A percentile compares a stretch with the other conserved stretches of the same genome.
phyloP scores from a whole-genome alignment of 2,113 vertebrate species.

The Gavia stellata region DNA sequence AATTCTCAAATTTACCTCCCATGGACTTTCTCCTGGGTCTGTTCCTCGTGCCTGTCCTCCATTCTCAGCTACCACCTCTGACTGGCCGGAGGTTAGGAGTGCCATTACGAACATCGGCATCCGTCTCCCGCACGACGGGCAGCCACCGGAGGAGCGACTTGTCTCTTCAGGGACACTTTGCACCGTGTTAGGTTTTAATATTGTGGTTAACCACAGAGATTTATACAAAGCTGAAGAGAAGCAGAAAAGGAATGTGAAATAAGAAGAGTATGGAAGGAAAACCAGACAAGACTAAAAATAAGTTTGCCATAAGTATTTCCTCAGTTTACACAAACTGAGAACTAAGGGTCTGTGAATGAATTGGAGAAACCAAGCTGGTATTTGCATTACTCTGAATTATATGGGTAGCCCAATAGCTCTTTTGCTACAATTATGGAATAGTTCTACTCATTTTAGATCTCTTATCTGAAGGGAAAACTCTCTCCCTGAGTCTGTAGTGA shows the following conservation, averaged over 20 bases:
- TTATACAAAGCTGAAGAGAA: slow-evolving; percentile 22
- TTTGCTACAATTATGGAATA: background rate
- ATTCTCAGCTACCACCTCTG: background rate
- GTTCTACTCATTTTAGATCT: background rate
- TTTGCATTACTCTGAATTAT: background rate
- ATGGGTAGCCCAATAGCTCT: background rate
- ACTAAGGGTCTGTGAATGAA: background rate
- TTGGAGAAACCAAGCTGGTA: background rate
- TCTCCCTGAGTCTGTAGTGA: background rate
- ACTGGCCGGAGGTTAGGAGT: background rate
- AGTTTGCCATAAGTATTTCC: background rate
- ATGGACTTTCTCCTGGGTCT: background rate
- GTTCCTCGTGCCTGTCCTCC: background rate
- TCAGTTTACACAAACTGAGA: background rate
- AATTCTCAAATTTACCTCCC: background rate
- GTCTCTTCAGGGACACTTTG: background rate
- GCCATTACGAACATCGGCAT: background rate
- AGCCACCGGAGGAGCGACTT: background rate
- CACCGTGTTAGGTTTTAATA: background rate
- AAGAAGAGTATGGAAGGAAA: background rate
- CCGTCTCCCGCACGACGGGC: background rate
- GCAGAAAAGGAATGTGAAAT: background rate
- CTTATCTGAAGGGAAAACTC: background rate
- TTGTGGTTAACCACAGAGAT: slow-evolving; percentile 26
- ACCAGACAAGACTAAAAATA: background rate